Evolutionary conservation across 2,113 vertebrate species (phyloP).

Genomic region (Pelobates fuscus): DNA sequence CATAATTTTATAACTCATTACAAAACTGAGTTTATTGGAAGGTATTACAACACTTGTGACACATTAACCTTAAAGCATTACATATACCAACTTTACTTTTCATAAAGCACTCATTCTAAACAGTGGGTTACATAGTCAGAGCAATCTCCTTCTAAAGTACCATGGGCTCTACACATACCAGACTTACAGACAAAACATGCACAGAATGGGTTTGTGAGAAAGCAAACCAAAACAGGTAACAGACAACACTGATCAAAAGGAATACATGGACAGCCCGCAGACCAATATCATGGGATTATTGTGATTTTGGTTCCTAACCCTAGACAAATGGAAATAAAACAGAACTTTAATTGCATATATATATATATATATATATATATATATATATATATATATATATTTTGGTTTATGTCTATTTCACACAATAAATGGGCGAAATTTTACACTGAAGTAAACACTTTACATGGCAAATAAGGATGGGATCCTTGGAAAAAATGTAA

Average conservation of each 20-base stretch:
- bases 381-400: no score
- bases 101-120: slow-evolving; percentile 42
- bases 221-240: slow-evolving; percentile 6
- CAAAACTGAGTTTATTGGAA: slow-evolving; percentile 48
- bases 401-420: slow-evolving; percentile 35
- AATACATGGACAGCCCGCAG: slow-evolving; percentile 14
- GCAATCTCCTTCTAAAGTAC: slow-evolving; percentile 45
- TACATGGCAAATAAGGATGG: neutral
- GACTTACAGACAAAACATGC: slow-evolving; percentile 29
- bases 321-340: slow-evolving; percentile 8
- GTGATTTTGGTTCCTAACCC: neutral
- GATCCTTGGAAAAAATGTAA: neutral
- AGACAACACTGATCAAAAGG: slow-evolving; percentile 30
- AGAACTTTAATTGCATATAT: slow-evolving; percentile 32
- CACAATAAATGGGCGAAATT: neutral
- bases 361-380: no score
- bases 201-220: slow-evolving; percentile 6
- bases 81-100: slow-evolving; percentile 38
- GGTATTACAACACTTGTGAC: slow-evolving; percentile 48
- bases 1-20: neutral
- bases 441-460: neutral
- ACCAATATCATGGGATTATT: neutral
- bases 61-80: slow-evolving; percentile 39
- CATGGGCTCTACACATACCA: slow-evolving; percentile 25
- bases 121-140: slow-evolving; percentile 33